A percentile compares a stretch with the other conserved stretches of the same genome.
phyloP scores from a whole-genome alignment of 2,797 vertebrate genomes.

The Pseudocheirus occidentalis region DNA sequence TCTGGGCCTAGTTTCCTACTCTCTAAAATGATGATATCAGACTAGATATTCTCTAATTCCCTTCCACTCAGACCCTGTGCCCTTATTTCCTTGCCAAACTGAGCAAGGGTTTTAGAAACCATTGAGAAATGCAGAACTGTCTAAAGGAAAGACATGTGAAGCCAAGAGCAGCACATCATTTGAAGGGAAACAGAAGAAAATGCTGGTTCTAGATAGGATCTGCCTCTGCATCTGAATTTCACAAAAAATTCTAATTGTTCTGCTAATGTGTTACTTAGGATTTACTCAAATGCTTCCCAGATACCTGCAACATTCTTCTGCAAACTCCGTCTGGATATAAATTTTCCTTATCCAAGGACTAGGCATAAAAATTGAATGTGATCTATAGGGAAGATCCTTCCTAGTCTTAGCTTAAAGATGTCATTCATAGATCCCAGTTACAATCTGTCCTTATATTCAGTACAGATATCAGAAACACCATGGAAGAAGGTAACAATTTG shows the following conservation, averaged over 20 bases:
- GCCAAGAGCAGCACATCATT: neutral
- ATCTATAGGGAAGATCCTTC: neutral
- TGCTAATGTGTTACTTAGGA: neutral
- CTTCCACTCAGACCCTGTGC: neutral
- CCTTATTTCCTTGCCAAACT: neutral
- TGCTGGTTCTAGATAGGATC: neutral
- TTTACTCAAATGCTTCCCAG: neutral
- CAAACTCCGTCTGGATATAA: neutral
- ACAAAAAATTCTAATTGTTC: neutral
- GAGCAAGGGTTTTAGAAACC: neutral
- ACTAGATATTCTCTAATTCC: neutral
- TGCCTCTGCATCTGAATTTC: neutral
- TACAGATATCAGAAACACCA: no score
- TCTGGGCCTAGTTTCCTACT: neutral
- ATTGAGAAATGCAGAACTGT: neutral
- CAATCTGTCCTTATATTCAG: neutral
- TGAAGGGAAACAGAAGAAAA: neutral
- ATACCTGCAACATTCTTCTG: no score
- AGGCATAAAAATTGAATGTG: neutral
- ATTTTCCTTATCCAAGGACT: neutral
- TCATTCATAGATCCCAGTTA: neutral
- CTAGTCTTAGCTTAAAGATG: neutral
- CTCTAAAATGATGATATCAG: neutral
- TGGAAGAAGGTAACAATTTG: no score
- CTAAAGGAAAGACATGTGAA: neutral